phyloP scores from a whole-genome alignment of 2,888 invertebrate species.

The Steinernema scapterisci region DNA sequence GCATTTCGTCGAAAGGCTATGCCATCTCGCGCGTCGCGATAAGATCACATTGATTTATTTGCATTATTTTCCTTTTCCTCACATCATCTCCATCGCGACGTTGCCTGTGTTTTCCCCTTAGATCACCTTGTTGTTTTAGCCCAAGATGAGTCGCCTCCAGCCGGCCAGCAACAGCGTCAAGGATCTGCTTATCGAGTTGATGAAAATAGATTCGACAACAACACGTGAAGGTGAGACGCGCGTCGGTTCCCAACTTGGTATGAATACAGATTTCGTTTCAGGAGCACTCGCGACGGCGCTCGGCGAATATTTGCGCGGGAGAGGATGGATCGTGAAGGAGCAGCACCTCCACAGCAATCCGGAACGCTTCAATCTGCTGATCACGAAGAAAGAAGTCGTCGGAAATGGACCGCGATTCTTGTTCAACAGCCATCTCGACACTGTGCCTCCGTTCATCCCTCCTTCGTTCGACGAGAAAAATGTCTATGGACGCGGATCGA shows the following conservation, averaged over 20 bases:
- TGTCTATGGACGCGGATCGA: constrained; percentile 62
- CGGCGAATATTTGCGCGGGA: constrained; percentile 43
- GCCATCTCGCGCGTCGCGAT: too few species aligned
- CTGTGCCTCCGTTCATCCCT: constrained; percentile 64
- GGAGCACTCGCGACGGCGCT: constrained; percentile 48
- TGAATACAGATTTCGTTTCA: constrained; percentile 33
- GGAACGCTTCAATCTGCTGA: constrained; percentile 50
- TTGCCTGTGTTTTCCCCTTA: too few species aligned
- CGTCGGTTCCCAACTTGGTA: background rate
- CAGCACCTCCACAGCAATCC: constrained; percentile 44
- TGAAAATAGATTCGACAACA: constrained; percentile 56
- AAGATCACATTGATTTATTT: too few species aligned
- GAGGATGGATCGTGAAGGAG: constrained; percentile 47
- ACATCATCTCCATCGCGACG: too few species aligned
- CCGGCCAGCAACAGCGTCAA: constrained; percentile 39
- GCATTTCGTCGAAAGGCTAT: too few species aligned
- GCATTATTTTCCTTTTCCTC: too few species aligned
- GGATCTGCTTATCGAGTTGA: constrained; percentile 54
- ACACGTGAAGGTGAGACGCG: constrained; percentile 51
- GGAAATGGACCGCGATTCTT: constrained; percentile 47
- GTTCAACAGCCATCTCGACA: constrained; percentile 65
- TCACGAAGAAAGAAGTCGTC: constrained; percentile 41
- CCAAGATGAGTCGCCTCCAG: background rate
- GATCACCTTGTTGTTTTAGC: background rate
- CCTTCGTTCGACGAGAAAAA: constrained; percentile 47